Conservation (phyloP, 2,888 invertebrate species). For the Limnephilus auricula region DNA sequence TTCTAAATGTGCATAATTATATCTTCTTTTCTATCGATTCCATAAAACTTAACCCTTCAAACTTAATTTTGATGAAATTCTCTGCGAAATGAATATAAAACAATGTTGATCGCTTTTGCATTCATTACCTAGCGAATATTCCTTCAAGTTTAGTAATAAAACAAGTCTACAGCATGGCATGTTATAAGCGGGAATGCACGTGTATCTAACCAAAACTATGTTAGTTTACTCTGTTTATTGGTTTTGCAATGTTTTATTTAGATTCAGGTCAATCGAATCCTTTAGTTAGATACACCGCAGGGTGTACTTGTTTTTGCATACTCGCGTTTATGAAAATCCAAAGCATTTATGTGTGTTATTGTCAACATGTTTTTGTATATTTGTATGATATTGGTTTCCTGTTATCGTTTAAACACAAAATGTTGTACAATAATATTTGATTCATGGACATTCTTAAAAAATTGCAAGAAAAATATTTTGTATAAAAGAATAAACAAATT, state of each 20-base stretch:
- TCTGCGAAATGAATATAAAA: neutral
- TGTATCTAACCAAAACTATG: neutral
- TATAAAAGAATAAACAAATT: neutral
- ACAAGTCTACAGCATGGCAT: neutral
- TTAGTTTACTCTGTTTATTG: neutral
- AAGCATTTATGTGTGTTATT: constrained; percentile 17
- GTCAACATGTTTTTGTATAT: constrained; percentile 40
- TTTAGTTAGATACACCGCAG: neutral
- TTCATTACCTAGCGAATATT: neutral
- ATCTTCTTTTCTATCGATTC: no score
- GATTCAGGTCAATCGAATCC: neutral
- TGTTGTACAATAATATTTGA: neutral
- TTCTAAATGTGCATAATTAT: no score
- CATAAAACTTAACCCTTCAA: neutral
- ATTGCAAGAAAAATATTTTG: neutral
- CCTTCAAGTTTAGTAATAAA: neutral
- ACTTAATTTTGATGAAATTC: neutral
- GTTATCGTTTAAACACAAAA: neutral
- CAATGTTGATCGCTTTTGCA: neutral
- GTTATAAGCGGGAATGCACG: neutral
- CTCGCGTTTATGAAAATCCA: neutral
- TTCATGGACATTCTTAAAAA: neutral
- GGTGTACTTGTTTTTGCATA: neutral
- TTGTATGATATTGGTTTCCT: constrained; percentile 23
- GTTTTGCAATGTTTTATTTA: neutral